Evolutionary conservation across 2,888 invertebrate genomes (phyloP).

Genomic region (Matsumyia berberina): DNA sequence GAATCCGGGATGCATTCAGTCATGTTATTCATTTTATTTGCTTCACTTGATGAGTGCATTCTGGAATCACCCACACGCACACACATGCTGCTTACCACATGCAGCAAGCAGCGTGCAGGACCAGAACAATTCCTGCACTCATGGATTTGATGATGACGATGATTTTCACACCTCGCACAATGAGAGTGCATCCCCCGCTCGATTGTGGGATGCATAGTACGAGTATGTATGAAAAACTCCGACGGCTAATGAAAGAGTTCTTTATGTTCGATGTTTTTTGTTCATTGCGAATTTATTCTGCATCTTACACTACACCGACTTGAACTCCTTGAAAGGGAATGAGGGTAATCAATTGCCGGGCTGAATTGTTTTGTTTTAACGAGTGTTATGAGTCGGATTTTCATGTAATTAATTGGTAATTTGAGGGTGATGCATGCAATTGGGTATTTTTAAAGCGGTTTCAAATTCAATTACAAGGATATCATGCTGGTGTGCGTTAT

Average conservation of each 20-base stretch:
- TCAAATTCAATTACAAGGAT: neutral
- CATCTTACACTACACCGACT: slow-evolving; percentile 13
- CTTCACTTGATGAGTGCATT: slow-evolving; percentile 48
- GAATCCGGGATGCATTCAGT: slow-evolving; percentile 42
- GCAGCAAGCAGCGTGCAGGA: slow-evolving; percentile 21
- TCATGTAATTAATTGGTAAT: neutral
- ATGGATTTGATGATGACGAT: slow-evolving; percentile 64
- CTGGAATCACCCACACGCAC: slow-evolving; percentile 34
- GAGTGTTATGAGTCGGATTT: slow-evolving; percentile 8
- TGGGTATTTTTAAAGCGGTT: no score
- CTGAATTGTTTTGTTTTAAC: slow-evolving; percentile 4
- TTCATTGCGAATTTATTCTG: slow-evolving; percentile 11
- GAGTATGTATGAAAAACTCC: slow-evolving; percentile 5
- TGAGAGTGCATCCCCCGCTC: slow-evolving; percentile 50
- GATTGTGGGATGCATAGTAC: slow-evolving; percentile 28
- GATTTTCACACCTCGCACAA: slow-evolving; percentile 74
- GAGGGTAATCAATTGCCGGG: slow-evolving; percentile 41
- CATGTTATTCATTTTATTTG: slow-evolving; percentile 52
- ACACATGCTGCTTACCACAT: neutral
- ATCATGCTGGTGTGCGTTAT: no score
- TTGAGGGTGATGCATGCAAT: neutral
- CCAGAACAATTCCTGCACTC: slow-evolving; percentile 58
- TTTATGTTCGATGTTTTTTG: slow-evolving; percentile 27
- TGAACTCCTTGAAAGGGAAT: slow-evolving; percentile 23
- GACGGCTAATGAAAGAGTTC: slow-evolving; percentile 59